Evolutionary conservation across 2,797 vertebrate genomes (phyloP).

Genomic region (Phaenicophaeus curvirostris): DNA sequence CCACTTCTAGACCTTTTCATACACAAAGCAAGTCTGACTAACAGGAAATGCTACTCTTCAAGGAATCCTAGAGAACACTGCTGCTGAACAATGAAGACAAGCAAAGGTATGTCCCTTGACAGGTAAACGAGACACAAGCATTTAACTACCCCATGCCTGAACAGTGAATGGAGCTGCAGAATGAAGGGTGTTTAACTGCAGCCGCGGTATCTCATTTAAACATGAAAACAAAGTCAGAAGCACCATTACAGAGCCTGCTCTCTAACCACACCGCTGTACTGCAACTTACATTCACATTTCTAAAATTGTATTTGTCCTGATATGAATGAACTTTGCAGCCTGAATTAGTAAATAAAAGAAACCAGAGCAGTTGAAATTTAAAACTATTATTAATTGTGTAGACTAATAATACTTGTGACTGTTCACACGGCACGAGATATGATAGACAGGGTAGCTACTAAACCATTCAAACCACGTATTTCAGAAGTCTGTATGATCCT

Average conservation of each 20-base stretch:
- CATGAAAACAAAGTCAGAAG: neutral
- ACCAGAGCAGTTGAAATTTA: neutral
- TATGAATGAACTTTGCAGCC: neutral
- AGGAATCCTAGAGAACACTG: neutral
- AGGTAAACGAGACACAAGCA: neutral
- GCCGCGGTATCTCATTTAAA: accelerated
- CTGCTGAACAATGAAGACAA: neutral
- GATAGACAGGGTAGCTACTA: neutral
- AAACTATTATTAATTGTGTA: neutral
- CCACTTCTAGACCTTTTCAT: neutral
- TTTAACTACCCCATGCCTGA: neutral
- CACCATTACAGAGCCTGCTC: neutral
- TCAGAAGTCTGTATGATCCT: neutral
- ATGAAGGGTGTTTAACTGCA: neutral
- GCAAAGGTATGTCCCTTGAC: neutral
- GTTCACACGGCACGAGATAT: neutral
- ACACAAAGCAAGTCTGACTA: neutral
- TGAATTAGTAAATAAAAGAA: neutral
- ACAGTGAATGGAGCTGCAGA: neutral
- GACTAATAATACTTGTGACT: too few species aligned
- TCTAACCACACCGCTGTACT: neutral
- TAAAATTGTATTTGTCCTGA: neutral
- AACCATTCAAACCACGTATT: neutral
- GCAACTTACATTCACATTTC: neutral
- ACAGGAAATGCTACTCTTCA: neutral